A percentile compares a stretch with the other conserved stretches of the same genome.
Conservation (phyloP, 2,797 vertebrate species). For the Morus bassanus region DNA sequence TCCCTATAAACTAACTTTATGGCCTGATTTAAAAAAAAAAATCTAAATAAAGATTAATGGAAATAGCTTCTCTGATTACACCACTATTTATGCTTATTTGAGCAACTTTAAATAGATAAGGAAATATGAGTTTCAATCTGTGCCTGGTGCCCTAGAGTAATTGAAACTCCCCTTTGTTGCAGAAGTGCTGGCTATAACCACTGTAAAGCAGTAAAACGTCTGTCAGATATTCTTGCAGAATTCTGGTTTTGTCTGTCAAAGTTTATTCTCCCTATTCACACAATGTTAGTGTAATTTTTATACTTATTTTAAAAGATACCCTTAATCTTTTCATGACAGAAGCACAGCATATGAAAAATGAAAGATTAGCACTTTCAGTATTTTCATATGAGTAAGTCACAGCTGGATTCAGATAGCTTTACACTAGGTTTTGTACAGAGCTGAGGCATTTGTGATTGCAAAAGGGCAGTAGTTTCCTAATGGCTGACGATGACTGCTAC, state of each 20-base stretch:
- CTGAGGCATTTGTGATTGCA: neutral
- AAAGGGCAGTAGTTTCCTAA: neutral
- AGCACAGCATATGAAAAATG: neutral
- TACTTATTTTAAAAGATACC: neutral
- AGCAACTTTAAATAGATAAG: conserved; percentile 68
- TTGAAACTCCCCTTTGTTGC: conserved; percentile 62
- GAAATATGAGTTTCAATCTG: conserved; percentile 57
- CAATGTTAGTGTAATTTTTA: neutral
- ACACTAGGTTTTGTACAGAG: neutral
- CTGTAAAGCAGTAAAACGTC: neutral
- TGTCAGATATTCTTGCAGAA: conserved; percentile 12
- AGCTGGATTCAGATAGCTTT: neutral
- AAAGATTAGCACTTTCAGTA: neutral
- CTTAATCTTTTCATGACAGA: neutral
- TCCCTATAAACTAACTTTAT: conserved; percentile 25
- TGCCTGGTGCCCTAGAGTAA: conserved; percentile 66
- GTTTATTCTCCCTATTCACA: conserved; percentile 1
- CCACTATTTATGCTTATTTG: conserved; percentile 61
- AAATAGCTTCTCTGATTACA: conserved; percentile 54
- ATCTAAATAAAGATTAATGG: conserved; percentile 57
- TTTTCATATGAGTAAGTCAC: neutral
- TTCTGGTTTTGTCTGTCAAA: conserved; percentile 7
- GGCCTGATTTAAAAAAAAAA: neutral
- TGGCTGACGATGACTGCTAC: neutral
- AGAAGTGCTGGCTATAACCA: conserved; percentile 42